Evolutionary conservation across 2,888 invertebrate genomes (phyloP).

Genomic region (Drosophila neonasuta): DNA sequence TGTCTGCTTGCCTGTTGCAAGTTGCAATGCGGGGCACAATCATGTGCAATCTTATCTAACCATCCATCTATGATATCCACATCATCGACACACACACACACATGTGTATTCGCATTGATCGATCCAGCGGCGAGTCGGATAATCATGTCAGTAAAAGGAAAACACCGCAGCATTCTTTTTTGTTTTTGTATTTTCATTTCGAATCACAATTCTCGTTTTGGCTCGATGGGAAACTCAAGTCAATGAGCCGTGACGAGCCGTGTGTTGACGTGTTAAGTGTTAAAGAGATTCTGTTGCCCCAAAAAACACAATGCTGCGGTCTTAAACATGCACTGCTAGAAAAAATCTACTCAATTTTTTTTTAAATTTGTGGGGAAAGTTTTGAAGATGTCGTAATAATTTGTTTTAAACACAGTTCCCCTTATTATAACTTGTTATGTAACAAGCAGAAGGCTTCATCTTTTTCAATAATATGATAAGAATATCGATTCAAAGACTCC

Average conservation of each 20-base stretch:
- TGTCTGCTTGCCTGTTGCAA: neutral
- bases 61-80: slow-evolving; percentile 14
- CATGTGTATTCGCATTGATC: slow-evolving; percentile 5
- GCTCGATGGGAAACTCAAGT: slow-evolving; percentile 46
- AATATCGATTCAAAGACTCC: too few species aligned
- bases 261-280: slow-evolving; percentile 77
- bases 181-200: slow-evolving; percentile 27
- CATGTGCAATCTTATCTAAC: slow-evolving; percentile 44
- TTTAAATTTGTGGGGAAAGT: too few species aligned
- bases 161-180: slow-evolving; percentile 53
- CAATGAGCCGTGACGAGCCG: slow-evolving; percentile 35
- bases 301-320: slow-evolving; percentile 17
- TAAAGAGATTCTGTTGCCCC: slow-evolving; percentile 49
- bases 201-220: slow-evolving; percentile 35
- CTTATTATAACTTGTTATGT: too few species aligned
- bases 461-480: too few species aligned
- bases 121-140: slow-evolving; percentile 39
- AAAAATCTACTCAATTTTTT: neutral
- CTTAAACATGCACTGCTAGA: slow-evolving; percentile 16
- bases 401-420: too few species aligned
- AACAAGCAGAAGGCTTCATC: too few species aligned
- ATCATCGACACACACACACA: slow-evolving; percentile 18
- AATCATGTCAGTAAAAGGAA: slow-evolving; percentile 71
- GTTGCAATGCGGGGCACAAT: slow-evolving; percentile 33
- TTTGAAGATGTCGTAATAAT: neutral